Evolutionary conservation across 1,140 invertebrate genomes (phyloP).

Genomic region (Campoletis sonorensis): DNA sequence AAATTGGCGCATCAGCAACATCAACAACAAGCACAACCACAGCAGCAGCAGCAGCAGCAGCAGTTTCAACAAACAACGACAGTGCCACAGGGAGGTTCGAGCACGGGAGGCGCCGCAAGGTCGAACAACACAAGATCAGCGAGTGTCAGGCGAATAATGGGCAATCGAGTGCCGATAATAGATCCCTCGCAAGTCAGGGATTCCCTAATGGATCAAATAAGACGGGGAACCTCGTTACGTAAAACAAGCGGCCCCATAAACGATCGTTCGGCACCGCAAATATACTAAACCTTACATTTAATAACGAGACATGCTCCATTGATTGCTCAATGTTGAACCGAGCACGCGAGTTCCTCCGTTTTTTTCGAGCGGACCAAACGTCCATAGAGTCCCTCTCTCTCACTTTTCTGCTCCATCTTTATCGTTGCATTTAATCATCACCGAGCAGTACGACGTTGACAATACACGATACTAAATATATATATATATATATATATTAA

Average conservation of each 20-base stretch:
- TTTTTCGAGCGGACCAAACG: constrained; percentile 26
- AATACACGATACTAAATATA: constrained; percentile 32
- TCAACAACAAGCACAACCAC: constrained; percentile 70
- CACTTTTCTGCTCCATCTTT: constrained; percentile 4
- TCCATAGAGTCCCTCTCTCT: constrained; percentile 9
- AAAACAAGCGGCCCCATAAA: constrained; percentile 81
- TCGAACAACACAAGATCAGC: constrained; percentile 80
- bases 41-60: constrained; percentile 70
- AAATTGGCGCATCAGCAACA: constrained; percentile 80
- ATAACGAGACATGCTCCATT: constrained; percentile 14
- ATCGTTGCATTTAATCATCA: constrained; percentile 33
- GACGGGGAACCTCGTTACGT: constrained; percentile 86
- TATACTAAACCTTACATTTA: constrained; percentile 75
- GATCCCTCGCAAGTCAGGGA: constrained; percentile 79
- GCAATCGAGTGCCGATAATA: constrained; percentile 72
- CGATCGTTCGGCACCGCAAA: constrained; percentile 83
- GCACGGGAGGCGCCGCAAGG: neutral
- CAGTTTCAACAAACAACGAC: constrained; percentile 74
- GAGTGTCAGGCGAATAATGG: constrained; percentile 83
- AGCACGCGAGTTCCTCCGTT: constrained; percentile 53
- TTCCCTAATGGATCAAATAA: constrained; percentile 93
- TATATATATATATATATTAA: neutral
- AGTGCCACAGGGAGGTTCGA: constrained; percentile 71
- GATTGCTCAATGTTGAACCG: constrained; percentile 27
- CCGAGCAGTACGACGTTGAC: constrained; percentile 40